phyloP scores from a whole-genome alignment of 2,888 invertebrate genomes.

The Pogonocherus hispidulus region DNA sequence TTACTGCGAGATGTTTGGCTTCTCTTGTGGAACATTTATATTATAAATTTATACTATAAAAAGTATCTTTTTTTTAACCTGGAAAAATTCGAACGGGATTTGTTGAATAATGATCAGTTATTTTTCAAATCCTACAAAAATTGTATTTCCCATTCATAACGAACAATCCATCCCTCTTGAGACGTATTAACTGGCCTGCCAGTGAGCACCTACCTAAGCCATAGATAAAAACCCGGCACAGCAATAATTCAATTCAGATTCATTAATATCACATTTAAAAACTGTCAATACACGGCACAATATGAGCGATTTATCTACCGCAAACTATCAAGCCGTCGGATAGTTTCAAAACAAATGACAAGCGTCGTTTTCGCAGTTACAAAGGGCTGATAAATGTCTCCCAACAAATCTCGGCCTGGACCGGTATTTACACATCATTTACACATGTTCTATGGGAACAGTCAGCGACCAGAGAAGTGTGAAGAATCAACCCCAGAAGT shows the following conservation, averaged over 20 bases:
- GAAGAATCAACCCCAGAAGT: constrained; percentile 60
- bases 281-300: constrained; percentile 34
- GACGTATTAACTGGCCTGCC: too few relatives aligned
- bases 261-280: constrained; percentile 32
- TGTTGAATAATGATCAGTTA: too few relatives aligned
- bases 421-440: constrained; percentile 59
- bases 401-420: constrained; percentile 56
- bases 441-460: constrained; percentile 53
- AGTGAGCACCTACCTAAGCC: too few relatives aligned
- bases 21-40: too few relatives aligned
- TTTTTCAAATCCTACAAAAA: too few relatives aligned
- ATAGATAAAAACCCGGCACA: neutral
- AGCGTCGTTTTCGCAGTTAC: constrained; percentile 52
- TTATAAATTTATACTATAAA: too few relatives aligned
- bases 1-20: too few relatives aligned
- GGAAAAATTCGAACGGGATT: too few relatives aligned
- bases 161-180: too few relatives aligned
- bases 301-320: constrained; percentile 37
- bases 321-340: constrained; percentile 24
- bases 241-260: constrained; percentile 23
- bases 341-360: constrained; percentile 47
- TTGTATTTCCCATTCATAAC: too few relatives aligned
- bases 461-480: constrained; percentile 53
- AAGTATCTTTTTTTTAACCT: too few relatives aligned
- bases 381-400: constrained; percentile 53